phyloP scores from a whole-genome alignment of 2,797 vertebrate genomes.

The Gymnodraco acuticeps region DNA sequence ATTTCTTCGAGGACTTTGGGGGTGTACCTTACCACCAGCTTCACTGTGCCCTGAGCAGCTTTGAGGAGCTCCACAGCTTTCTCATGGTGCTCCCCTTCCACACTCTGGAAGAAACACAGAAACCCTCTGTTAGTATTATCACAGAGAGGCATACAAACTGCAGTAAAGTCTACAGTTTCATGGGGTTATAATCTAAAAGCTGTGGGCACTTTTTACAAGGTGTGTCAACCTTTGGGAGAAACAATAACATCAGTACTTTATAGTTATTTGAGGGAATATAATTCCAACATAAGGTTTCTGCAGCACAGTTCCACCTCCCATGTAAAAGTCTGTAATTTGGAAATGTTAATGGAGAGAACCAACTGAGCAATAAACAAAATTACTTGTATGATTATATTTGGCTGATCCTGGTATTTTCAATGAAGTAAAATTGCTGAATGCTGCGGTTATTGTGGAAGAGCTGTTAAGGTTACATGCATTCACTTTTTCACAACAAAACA shows the following conservation, averaged over 20 bases:
- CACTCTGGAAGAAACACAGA: conserved; percentile 85
- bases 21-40: conserved; percentile 98
- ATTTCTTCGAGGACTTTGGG: conserved; percentile 98
- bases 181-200: conserved; percentile 15
- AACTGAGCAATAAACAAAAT: conserved; percentile 40
- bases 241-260: conserved; percentile 32
- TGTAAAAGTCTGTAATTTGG: conserved; percentile 42
- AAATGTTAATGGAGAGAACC: conserved; percentile 35
- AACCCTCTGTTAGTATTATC: conserved; percentile 15
- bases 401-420: conserved; percentile 11
- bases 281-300: conserved; percentile 15
- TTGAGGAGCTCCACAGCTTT: conserved; percentile 98
- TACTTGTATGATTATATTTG: conserved; percentile 30
- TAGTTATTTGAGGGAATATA: neutral
- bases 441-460: too few species aligned
- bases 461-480: neutral
- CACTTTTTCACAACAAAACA: neutral
- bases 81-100: conserved; percentile 98
- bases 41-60: conserved; percentile 97
- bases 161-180: neutral
- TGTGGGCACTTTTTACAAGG: neutral
- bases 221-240: conserved; percentile 21
- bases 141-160: neutral
- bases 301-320: conserved; percentile 4
- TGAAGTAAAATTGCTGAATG: neutral